Evolutionary conservation across 2,888 invertebrate species (phyloP).

Genomic region (Gryllus longicercus): DNA sequence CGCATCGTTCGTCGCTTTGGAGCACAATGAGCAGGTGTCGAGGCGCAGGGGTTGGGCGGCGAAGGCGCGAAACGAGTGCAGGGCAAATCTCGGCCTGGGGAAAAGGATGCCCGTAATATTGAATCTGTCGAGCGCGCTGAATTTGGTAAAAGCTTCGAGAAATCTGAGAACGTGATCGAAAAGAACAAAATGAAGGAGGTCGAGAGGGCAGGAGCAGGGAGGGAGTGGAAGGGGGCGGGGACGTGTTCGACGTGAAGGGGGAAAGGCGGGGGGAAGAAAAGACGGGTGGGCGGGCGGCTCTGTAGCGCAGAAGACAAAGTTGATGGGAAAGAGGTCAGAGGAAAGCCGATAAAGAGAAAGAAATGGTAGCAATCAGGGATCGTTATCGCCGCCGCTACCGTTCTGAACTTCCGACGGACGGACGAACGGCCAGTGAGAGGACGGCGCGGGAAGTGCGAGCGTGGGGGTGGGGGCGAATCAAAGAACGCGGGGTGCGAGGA

Average conservation of each 20-base stretch:
- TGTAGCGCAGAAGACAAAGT: neutral
- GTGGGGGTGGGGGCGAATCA: too few relatives aligned
- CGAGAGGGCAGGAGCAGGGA: neutral
- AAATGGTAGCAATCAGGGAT: slow-evolving; percentile 17
- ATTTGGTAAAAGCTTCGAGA: slow-evolving; percentile 1
- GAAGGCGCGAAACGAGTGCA: neutral
- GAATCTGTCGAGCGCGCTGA: neutral
- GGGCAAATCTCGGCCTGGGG: neutral
- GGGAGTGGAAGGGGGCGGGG: neutral
- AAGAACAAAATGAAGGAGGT: neutral
- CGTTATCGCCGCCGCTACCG: neutral
- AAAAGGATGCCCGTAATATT: slow-evolving; percentile 17
- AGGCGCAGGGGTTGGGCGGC: neutral
- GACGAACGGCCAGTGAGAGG: neutral
- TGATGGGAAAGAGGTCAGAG: slow-evolving; percentile 17
- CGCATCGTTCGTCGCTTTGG: neutral
- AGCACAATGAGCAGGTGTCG: neutral
- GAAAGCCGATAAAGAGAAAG: slow-evolving; percentile 17
- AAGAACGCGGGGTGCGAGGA: too few relatives aligned
- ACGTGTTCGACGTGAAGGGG: neutral
- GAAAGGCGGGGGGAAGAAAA: neutral
- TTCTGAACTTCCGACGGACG: neutral
- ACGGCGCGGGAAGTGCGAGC: neutral
- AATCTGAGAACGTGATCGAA: slow-evolving; percentile 8
- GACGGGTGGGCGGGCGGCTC: neutral